Evolutionary conservation across 2,797 vertebrate species (phyloP), one percentile per base, ranked within the genome.

Genomic region (Acrocephalus scirpaceus): DNA sequence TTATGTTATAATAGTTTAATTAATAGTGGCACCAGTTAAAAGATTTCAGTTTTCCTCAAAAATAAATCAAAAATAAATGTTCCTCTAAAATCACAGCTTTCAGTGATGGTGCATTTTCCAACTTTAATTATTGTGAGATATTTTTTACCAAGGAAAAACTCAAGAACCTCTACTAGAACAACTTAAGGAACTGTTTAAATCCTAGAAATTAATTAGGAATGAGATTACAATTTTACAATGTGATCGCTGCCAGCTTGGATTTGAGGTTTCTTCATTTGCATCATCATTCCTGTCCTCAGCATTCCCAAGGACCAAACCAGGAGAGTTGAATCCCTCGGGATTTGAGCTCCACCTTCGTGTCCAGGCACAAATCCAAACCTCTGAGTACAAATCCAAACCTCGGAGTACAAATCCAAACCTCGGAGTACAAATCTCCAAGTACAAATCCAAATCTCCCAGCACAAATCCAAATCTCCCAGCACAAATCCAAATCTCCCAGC

Each of bases 391-490:
- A 26, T 4, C 29, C 44, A 2, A 8, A 51, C 10, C 6, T 53
- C 14, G 4, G 4, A 23, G 32, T 57, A 7, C 54, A 56, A 56
- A 56, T 7, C 54, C n/a, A n/a, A n/a, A n/a, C n/a, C n/a, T n/a
- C n/a, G n/a, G n/a, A n/a, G n/a, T n/a, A n/a, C 44, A 44, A 18
- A 44, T 44, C 16, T 44, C 40, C 15, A 7, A 44, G 42, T 44
- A 44, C 44, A 44, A 44, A 21, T 20, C 44, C 44, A 45, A 21
- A 45, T 11, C 19, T 45, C 42, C 20, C 0, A 3, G 34, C 3
- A 9, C 53, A 42, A 69, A 47, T 2, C 67, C 42, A 3, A 0
- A 51, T 13, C 6, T 53, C 14, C 5, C 3, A 23, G 32, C 34
- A 7, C 54, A 56, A 56, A 56, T 7, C 54, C 44, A 44, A 18